Evolutionary conservation across 1,140 invertebrate species (phyloP).

Genomic region (Drosophila carrolli): DNA sequence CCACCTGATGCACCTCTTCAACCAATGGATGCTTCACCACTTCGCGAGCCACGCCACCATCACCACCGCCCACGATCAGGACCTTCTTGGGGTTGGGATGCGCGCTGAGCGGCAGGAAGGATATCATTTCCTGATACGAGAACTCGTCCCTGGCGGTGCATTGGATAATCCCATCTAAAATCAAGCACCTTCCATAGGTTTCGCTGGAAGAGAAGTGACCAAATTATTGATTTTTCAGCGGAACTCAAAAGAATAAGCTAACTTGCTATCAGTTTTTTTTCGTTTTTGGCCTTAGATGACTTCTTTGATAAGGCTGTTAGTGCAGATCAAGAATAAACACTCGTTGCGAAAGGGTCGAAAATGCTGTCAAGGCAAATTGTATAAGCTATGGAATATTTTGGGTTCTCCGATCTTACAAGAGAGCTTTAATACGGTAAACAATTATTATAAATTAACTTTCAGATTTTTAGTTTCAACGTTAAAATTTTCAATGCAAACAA

Average conservation of each 20-base stretch:
- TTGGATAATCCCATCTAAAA: constrained; percentile 98
- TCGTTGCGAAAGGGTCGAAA: constrained; percentile 5
- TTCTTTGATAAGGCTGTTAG: constrained; percentile 17
- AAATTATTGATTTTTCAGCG: constrained; percentile 6
- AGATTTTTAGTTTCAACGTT: too few species aligned
- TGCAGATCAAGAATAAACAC: constrained; percentile 20
- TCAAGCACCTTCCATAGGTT: constrained; percentile 94
- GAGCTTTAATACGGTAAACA: too few species aligned
- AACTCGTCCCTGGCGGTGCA: constrained; percentile 98
- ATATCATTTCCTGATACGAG: constrained; percentile 99
- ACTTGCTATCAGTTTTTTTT: constrained; percentile 17
- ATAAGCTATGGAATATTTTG: neutral
- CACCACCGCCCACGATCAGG: constrained; percentile 98
- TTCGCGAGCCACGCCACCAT: constrained; percentile 95
- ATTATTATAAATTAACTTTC: too few species aligned
- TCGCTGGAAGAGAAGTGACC: constrained; percentile 86
- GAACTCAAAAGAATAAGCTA: neutral
- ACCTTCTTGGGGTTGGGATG: constrained; percentile 97
- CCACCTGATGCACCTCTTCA: constrained; percentile 94
- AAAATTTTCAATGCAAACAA: too few species aligned
- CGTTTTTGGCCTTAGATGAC: constrained; percentile 34
- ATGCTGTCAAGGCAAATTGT: neutral
- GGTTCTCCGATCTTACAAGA: too few species aligned
- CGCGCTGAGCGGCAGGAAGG: constrained; percentile 95
- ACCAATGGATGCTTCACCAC: constrained; percentile 96